Evolutionary conservation across 2,797 vertebrate species (phyloP).

Genomic region (Spinibarbus caldwelli): DNA sequence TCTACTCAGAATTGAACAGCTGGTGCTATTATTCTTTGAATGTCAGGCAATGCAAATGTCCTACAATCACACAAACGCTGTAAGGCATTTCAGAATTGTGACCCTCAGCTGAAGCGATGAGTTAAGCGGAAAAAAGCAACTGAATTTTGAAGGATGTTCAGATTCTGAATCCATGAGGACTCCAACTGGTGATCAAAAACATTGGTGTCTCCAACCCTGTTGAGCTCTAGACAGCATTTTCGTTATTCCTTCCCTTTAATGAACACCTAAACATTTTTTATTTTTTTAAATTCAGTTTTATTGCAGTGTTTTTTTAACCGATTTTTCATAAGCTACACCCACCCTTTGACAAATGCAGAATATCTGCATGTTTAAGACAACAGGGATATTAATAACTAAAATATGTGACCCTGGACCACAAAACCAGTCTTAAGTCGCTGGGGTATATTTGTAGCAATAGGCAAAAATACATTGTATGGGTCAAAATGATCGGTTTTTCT

Average conservation of each 20-base stretch:
- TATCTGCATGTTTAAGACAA: background rate
- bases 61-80: conserved; percentile 24
- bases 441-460: no score
- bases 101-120: background rate
- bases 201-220: background rate
- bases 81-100: background rate
- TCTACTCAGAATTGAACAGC: background rate
- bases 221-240: background rate
- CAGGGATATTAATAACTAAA: no score
- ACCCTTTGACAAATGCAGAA: background rate
- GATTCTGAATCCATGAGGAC: background rate
- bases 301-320: background rate
- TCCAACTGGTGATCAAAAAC: background rate
- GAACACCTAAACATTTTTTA: background rate
- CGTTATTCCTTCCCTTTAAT: background rate
- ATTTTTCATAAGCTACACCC: background rate
- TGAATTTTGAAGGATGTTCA: background rate
- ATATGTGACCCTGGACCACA: no score
- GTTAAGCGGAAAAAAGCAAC: background rate
- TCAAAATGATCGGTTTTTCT: no score
- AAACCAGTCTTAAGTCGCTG: no score
- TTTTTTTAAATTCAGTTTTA: no score
- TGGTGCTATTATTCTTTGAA: background rate
- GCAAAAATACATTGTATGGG: no score
- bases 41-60: conserved; percentile 23